Evolutionary conservation across 2,888 invertebrate genomes (phyloP).

Genomic region (Eudasyphora cyanicolor): DNA sequence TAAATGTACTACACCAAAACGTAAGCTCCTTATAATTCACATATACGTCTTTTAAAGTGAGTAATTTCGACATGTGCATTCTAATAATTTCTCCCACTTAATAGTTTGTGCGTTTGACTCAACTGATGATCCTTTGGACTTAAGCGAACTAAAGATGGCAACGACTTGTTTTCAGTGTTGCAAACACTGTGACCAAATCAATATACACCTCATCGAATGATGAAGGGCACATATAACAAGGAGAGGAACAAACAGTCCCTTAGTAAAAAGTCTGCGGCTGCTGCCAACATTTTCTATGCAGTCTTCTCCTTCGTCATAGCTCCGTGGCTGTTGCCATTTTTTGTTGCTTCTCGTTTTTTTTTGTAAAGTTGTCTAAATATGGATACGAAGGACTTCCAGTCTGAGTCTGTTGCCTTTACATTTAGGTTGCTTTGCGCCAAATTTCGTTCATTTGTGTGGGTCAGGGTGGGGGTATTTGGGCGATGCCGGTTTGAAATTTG

Average conservation of each 20-base stretch:
- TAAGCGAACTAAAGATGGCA: no score
- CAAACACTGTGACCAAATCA: constrained; percentile 27
- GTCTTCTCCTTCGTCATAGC: constrained; percentile 35
- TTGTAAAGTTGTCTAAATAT: constrained; percentile 57
- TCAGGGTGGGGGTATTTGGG: constrained; percentile 8
- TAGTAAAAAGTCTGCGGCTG: constrained; percentile 52
- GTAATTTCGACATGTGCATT: no score
- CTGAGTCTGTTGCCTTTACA: constrained; percentile 49
- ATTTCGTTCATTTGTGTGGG: background rate
- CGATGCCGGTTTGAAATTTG: constrained; percentile 43
- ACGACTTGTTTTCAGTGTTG: no score
- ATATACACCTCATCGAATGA: constrained; percentile 43
- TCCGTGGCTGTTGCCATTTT: background rate
- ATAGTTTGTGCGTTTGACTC: no score
- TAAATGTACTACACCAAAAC: no score
- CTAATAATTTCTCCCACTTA: no score
- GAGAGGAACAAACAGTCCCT: background rate
- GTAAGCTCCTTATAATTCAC: no score
- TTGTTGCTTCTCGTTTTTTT: background rate
- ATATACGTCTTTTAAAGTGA: no score
- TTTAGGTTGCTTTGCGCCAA: constrained; percentile 6
- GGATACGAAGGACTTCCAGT: constrained; percentile 56
- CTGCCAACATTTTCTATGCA: constrained; percentile 62
- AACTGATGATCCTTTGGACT: no score
- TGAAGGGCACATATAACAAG: background rate